Evolutionary conservation across 2,113 vertebrate species (phyloP), one percentile per base, ranked within the genome.

Genomic region (Rhodinocichla rosea): DNA sequence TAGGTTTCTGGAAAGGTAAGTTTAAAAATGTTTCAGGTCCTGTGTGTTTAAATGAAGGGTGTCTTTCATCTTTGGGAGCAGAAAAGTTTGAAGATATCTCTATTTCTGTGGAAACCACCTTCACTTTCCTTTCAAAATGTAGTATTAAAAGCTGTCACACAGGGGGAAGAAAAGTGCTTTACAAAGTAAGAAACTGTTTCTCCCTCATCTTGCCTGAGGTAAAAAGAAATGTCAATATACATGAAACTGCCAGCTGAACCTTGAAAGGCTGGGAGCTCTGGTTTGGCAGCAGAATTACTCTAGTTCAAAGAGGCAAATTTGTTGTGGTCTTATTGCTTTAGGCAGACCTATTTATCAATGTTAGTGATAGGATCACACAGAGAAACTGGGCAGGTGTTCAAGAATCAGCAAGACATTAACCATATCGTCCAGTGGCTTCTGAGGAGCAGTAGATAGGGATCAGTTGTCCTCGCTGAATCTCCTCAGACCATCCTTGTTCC

Each of bases 141-240:
- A 52, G 42, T 55, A 76, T 83, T 63, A 88, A 85, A 89, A 83
- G 59, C 84, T 87, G 79, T 85, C 50, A 91, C 35, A 73, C 59
- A 35, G 32, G 27, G 26, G 60, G 70, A 81, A 88, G 67, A 82
- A 92, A 73, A 93, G 82, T 60, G 42, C 56, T 78, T 90, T 90
- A 74, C 64, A 71, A 88, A 88, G 85, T 75, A 63, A 81, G 60
- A 94, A 92, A 89, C 15, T 2, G 2, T 40, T 94, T 85, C 82
- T 90, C 19, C 35, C 60, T 94, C 63, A 67, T 80, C 75, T 91
- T 81, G 64, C 89, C 91, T 67, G 63, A 71, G 75, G 95, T 92
- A 94, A 91, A 94, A 92, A 94, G 63, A 94, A 93, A 94, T 87
- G 79, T 88, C 94, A 90, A 82, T 95, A 89, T 30, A 92, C 88